These are phyloP conservation scores for Mallotus villosus DNA, from an alignment of 2,797 vertebrate species.

Conservation along the genomic window DNA sequence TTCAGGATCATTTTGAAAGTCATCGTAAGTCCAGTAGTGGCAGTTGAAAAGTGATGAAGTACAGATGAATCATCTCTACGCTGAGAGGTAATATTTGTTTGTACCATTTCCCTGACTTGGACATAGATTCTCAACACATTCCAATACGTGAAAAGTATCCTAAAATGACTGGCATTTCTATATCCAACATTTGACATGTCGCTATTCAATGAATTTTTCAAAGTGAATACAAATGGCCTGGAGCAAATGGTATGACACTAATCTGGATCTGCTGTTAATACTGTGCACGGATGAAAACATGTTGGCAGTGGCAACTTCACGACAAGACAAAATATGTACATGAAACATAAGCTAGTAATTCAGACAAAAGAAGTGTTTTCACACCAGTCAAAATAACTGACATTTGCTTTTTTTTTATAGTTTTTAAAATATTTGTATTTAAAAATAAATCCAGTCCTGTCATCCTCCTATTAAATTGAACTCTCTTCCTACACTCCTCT, in stretches of 20 bases:
- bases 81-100: background rate
- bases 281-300: slow-evolving; percentile 48
- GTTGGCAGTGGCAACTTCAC: slow-evolving; percentile 59
- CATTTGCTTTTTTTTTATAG: background rate
- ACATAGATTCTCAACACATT: slow-evolving; percentile 27
- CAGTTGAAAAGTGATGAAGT: no score
- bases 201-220: slow-evolving; percentile 62
- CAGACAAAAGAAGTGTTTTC: slow-evolving; percentile 51
- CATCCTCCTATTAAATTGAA: background rate
- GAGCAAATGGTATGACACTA: slow-evolving; percentile 72
- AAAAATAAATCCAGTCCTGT: background rate
- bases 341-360: background rate
- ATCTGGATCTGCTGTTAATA: slow-evolving; percentile 70
- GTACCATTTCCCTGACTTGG: background rate
- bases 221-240: slow-evolving; percentile 64
- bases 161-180: slow-evolving; percentile 31
- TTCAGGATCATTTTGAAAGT: background rate
- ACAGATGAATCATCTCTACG: no score
- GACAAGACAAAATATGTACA: background rate
- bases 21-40: no score
- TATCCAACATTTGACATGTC: slow-evolving; percentile 36
- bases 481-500: background rate
- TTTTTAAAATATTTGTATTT: no score
- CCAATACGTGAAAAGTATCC: slow-evolving; percentile 34
- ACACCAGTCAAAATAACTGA: slow-evolving; percentile 44